Conservation (phyloP, 2,888 invertebrate species). For the Cordilura impudica region DNA sequence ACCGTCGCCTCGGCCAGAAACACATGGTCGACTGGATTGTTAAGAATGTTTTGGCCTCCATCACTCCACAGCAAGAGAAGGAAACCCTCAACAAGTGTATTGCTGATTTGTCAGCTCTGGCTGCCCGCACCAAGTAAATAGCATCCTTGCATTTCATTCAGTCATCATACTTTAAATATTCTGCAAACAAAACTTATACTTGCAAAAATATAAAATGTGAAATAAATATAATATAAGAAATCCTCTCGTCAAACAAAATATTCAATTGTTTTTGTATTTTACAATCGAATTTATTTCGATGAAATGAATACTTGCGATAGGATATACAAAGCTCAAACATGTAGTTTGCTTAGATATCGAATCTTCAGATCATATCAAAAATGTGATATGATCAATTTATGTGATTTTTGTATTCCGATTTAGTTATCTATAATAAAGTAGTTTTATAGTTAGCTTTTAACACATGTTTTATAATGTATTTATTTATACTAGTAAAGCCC, state of each 20-base stretch:
- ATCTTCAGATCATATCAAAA: too few species aligned
- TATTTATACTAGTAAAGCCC: too few species aligned
- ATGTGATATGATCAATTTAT: too few species aligned
- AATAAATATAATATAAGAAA: constrained; percentile 11
- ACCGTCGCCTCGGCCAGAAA: constrained; percentile 91
- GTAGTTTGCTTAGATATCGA: too few species aligned
- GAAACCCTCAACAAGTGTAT: constrained; percentile 93
- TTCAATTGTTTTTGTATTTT: background rate
- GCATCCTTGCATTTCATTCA: constrained; percentile 28
- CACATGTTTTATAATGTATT: too few species aligned
- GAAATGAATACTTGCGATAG: too few species aligned
- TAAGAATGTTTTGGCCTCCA: constrained; percentile 87
- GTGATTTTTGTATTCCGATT: too few species aligned
- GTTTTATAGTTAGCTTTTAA: too few species aligned
- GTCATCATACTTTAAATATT: constrained; percentile 21
- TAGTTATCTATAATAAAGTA: too few species aligned
- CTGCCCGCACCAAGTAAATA: constrained; percentile 78
- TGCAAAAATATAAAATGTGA: constrained; percentile 29
- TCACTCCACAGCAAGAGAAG: constrained; percentile 96
- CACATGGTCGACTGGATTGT: constrained; percentile 97
- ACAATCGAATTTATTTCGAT: background rate
- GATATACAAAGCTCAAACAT: too few species aligned
- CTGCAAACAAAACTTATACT: background rate
- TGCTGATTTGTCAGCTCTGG: constrained; percentile 87
- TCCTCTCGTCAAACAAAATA: constrained; percentile 27